Evolutionary conservation across 2,888 invertebrate species (phyloP), one percentile per base, ranked within the genome.

Genomic region (Drymonia ruficornis): DNA sequence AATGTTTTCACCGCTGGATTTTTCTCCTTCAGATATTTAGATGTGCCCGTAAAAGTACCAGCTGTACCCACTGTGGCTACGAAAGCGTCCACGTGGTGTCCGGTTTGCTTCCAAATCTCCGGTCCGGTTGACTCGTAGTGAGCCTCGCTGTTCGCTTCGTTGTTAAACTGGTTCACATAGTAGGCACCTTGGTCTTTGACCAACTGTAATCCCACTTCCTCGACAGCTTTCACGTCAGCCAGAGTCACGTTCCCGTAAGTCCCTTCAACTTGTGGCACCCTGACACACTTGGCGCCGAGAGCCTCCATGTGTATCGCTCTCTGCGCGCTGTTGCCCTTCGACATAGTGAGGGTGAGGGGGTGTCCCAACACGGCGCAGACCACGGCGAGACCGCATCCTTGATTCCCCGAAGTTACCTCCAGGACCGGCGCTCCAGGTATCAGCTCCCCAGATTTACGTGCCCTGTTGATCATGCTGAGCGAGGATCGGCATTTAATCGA

Each of bases 221-320:
- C 89, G 5, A 87, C 91, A 18, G 80, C 83, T 57, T 86, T 70
- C 1, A 91, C 90, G 50, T 92, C 91, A 3, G 84, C 80, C 2
- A 84, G 65, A 0, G 91, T 91, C 1, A 92, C 91, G 49, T 87
- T 89, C 2, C 91, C 91, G 55, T 91, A 92, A 0, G 83, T 80
- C 9, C 91, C 91, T 65, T 91, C 90, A 0, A 90, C 88, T 81
- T 92, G 91, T 2, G 90, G 87, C 13, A 92, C 84, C 62, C 86
- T 70, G 9, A 90, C 43, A 61, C 91, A 91, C 46, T 79, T 87
- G 3, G 91, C 90, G 0, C 91, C 91, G 6, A 91, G 80, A 2
- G 91, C 91, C 70, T 91, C 90, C 89, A 92, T 91, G 52, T 91
- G 91, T 52, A 91, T 76, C 0, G 91, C 91, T 61, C 91, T 70